Conservation (phyloP, 1,140 invertebrate genomes). For the Drepana arcuata region DNA sequence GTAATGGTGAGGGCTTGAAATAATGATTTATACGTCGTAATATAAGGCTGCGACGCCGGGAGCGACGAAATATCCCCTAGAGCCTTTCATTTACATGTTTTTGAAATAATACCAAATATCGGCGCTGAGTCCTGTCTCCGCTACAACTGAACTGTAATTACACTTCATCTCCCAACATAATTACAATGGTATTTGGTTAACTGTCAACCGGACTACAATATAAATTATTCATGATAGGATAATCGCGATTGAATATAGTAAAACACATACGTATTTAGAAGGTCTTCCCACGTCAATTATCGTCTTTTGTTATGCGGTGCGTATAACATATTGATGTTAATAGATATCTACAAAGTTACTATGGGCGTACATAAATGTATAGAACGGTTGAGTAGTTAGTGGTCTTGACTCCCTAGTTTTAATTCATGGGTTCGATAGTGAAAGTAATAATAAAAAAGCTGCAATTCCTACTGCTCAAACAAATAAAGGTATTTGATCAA, state of each 20-base stretch:
- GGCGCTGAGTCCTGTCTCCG: constrained; percentile 15
- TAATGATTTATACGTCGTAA: constrained; percentile 14
- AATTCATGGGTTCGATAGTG: no score
- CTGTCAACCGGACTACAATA: constrained; percentile 24
- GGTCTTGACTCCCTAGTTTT: no score
- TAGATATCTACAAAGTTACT: no score
- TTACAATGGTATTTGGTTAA: no score
- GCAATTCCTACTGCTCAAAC: no score
- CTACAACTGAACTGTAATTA: constrained; percentile 36
- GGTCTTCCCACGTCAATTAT: background rate
- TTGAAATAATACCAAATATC: constrained; percentile 46
- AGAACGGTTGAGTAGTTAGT: no score
- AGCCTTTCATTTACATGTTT: constrained; percentile 59
- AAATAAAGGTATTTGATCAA: no score
- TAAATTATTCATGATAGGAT: constrained; percentile 52
- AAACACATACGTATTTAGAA: constrained; percentile 4
- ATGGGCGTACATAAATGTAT: no score
- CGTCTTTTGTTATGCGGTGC: background rate
- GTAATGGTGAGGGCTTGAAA: constrained; percentile 14
- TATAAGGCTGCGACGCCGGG: constrained; percentile 3
- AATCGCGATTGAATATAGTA: constrained; percentile 35
- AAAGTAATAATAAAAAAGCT: no score
- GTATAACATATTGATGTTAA: no score
- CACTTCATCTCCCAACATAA: constrained; percentile 35
- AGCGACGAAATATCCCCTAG: constrained; percentile 11